phyloP scores from a whole-genome alignment of 2,797 vertebrate genomes.

The Spheniscus humboldti region DNA sequence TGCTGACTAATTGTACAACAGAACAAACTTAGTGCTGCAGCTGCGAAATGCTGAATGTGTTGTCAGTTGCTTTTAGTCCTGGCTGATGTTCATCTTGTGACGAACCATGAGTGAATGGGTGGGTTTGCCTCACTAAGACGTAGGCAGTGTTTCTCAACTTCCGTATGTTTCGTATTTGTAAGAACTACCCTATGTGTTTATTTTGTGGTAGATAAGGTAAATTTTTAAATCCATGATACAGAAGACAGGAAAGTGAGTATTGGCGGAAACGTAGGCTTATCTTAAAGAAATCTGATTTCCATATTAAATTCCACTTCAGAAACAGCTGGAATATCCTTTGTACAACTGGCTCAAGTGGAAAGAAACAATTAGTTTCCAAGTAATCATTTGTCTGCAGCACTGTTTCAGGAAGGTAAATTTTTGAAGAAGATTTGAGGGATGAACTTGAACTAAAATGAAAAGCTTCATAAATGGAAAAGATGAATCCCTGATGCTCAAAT shows the following conservation, averaged over 20 bases:
- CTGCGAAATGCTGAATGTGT: neutral
- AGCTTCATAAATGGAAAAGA: neutral
- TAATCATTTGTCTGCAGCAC: neutral
- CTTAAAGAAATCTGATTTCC: neutral
- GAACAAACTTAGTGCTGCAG: neutral
- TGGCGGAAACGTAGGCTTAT: neutral
- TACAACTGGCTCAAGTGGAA: neutral
- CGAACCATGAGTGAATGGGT: neutral
- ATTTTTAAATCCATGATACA: neutral
- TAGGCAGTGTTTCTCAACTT: neutral
- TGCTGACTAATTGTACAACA: neutral
- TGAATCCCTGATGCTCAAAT: neutral
- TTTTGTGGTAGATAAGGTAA: neutral
- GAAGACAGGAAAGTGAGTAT: neutral
- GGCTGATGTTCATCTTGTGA: neutral
- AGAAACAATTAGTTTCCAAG: neutral
- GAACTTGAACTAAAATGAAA: neutral
- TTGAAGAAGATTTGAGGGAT: neutral
- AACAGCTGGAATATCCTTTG: neutral
- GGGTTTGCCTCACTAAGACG: neutral
- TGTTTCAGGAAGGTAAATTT: neutral
- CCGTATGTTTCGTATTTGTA: rapidly evolving
- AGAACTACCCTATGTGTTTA: neutral
- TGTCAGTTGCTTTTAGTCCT: neutral
- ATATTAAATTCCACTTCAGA: neutral